Conservation (phyloP, 1,140 invertebrate genomes). For the Venustaconcha ellipsiformis region DNA sequence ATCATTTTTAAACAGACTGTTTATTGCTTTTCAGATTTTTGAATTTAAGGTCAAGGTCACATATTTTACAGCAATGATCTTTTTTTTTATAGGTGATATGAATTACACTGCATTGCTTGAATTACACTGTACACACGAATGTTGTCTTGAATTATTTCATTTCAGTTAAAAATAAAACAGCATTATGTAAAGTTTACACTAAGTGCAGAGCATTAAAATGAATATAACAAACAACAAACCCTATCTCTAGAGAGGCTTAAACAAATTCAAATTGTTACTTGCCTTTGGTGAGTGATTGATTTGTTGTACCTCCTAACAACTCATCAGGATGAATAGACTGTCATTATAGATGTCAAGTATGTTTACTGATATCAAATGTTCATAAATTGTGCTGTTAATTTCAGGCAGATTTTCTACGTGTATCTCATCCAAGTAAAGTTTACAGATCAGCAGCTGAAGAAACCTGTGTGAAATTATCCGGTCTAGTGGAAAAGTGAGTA, state of each 20-base stretch:
- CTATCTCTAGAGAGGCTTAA: background rate
- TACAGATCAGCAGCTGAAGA: constrained; percentile 82
- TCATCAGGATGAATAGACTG: background rate
- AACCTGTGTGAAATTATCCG: constrained; percentile 87
- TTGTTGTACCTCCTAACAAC: background rate
- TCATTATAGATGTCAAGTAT: background rate
- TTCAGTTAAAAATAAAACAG: no score
- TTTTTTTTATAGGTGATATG: no score
- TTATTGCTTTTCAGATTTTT: background rate
- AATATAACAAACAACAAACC: background rate
- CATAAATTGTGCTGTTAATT: constrained; percentile 6
- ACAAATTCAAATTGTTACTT: background rate
- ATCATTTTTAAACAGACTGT: background rate
- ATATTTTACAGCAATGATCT: no score
- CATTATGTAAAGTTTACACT: no score
- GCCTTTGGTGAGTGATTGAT: background rate
- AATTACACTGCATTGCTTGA: no score
- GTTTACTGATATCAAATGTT: background rate
- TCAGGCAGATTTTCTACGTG: constrained; percentile 90
- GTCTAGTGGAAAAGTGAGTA: constrained; percentile 85
- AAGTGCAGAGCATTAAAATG: no score
- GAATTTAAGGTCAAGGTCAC: background rate
- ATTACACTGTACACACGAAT: no score
- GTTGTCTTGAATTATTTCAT: no score
- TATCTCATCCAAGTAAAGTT: constrained; percentile 85